These are phyloP conservation scores for Zaprionus ghesquierei DNA, from an alignment of 1,140 invertebrate species.

Conservation along the genomic window DNA sequence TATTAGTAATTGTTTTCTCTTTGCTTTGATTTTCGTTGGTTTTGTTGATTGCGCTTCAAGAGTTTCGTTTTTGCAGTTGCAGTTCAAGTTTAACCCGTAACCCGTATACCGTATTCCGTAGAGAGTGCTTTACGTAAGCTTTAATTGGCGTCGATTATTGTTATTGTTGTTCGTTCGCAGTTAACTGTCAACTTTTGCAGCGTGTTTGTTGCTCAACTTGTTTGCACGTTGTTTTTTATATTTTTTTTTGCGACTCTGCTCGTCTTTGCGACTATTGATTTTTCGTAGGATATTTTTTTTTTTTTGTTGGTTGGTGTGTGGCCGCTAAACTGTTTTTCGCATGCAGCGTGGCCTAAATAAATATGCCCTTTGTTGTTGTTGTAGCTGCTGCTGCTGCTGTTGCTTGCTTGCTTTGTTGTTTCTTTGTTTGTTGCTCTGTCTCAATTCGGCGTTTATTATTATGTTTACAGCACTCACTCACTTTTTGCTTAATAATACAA, in stretches of 20 bases:
- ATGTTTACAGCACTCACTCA: conserved; percentile 29
- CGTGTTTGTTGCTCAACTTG: conserved; percentile 55
- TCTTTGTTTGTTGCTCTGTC: conserved; percentile 1
- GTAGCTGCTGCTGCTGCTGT: conserved; percentile 19
- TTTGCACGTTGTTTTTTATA: conserved; percentile 55
- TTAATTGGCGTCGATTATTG: conserved; percentile 39
- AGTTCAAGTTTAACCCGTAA: conserved; percentile 19
- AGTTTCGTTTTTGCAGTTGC: background rate
- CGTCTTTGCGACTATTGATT: conserved; percentile 63
- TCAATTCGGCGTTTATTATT: conserved; percentile 10
- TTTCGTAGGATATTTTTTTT: conserved; percentile 59
- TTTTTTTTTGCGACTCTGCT: conserved; percentile 18
- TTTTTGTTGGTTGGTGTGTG: conserved; percentile 47
- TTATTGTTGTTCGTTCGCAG: conserved; percentile 50
- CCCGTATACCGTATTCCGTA: too few relatives aligned
- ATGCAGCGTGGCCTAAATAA: conserved; percentile 44
- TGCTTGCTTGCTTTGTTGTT: background rate
- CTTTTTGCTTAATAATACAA: conserved; percentile 34
- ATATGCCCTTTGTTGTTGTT: conserved; percentile 23
- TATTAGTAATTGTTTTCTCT: background rate
- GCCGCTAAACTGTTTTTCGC: conserved; percentile 49
- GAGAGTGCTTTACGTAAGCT: conserved; percentile 54
- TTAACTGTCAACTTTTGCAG: conserved; percentile 59
- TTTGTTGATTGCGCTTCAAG: background rate
- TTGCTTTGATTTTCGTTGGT: background rate